Evolutionary conservation across 1,140 invertebrate genomes (phyloP).

Genomic region (Drosophila pruinosa): DNA sequence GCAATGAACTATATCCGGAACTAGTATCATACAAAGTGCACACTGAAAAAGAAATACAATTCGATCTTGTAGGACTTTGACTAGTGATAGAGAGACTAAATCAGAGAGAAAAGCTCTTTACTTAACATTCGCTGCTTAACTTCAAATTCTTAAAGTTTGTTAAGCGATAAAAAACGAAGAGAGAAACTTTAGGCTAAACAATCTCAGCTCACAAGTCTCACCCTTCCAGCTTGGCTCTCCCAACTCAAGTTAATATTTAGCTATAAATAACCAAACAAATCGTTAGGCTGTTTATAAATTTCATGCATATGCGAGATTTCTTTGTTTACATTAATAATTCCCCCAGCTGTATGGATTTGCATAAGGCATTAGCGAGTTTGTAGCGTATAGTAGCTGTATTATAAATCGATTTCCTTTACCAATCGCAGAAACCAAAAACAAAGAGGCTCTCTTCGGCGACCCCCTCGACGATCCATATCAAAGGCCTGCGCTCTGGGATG

Average conservation of each 20-base stretch:
- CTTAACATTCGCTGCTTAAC: no score
- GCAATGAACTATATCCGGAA: no score
- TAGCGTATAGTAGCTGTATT: slow-evolving; percentile 23
- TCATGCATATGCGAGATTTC: slow-evolving; percentile 78
- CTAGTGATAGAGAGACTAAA: no score
- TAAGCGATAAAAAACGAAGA: no score
- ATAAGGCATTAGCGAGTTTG: slow-evolving; percentile 56
- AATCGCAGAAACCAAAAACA: slow-evolving; percentile 77
- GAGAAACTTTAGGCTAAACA: neutral
- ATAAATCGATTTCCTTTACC: slow-evolving; percentile 50
- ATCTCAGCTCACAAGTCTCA: neutral
- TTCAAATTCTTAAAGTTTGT: no score
- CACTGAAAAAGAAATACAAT: no score
- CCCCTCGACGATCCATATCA: slow-evolving; percentile 91
- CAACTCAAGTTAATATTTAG: neutral
- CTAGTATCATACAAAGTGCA: no score
- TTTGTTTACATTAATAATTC: slow-evolving; percentile 66
- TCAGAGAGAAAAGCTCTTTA: no score
- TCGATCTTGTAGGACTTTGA: no score
- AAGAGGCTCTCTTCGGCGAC: slow-evolving; percentile 83
- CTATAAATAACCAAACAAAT: slow-evolving; percentile 52
- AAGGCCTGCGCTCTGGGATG: slow-evolving; percentile 92
- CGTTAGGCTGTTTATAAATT: slow-evolving; percentile 63
- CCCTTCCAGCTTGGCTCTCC: neutral
- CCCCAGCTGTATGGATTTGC: slow-evolving; percentile 51